Evolutionary conservation across 2,797 vertebrate species (phyloP), one percentile per base, ranked within the genome.

Genomic region (Coracias cyanogaster): DNA sequence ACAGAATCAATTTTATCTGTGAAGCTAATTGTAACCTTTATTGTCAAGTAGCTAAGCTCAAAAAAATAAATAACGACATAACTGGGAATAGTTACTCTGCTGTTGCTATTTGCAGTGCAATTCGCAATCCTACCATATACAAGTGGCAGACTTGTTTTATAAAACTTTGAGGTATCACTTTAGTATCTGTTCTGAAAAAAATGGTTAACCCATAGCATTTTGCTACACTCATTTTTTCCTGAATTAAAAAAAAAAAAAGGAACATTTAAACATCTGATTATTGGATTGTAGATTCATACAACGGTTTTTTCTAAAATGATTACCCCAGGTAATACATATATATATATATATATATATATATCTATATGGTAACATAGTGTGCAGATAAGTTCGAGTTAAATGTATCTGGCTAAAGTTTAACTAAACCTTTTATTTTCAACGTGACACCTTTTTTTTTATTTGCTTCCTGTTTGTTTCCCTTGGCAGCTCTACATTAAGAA

Each of bases 1-100:
- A 31, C 74, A 85, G 48, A 71, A 77, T 87, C 48, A 52, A 2
- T 94, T 91, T 94, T 92, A 26, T 71, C 29, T 86, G 33, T 85
- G 67, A 85, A 85, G 29, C 22, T 87, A 67, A 73, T 64, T 37
- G 16, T 73, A 86, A 82, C 45, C 26, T 80, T 74, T 89, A 49
- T 65, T 87, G 61, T 77, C 70, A 87, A 78, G 65, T 60, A 89
- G 54, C 57, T 74, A 35, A 78, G 26, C 37, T 83, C 84, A 83
- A 74, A 67, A 46, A 92, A 72, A 79, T 77, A 77, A 49, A 70
- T 84, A 49, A 49, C 86, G 83, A 28, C 49, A 46, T 84, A 78
- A 55, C 22, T 77, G 71, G 51, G 62, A 87, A 24, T 29, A 90
- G 60, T 65, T 86, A 2, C 39, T 57, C 61, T 67, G 52, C 74